Evolutionary conservation across 2,113 vertebrate genomes (phyloP).

Genomic region (Lipotes vexillifer): DNA sequence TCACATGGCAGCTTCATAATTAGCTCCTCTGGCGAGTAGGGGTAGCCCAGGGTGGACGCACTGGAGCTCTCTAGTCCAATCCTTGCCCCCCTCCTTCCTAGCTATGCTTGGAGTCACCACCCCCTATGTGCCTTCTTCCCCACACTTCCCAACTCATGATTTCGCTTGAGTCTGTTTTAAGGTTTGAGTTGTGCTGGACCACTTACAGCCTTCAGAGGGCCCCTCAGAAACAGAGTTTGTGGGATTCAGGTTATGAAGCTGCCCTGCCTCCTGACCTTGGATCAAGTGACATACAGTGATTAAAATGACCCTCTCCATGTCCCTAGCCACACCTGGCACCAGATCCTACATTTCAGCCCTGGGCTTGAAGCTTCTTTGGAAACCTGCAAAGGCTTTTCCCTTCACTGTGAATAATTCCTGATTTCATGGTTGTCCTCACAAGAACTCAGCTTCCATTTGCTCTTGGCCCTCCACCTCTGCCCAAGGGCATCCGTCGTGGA

Average conservation of each 20-base stretch:
- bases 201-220: background rate
- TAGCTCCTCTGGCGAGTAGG: background rate
- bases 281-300: background rate
- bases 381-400: background rate
- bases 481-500: background rate
- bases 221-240: background rate
- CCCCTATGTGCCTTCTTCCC: no score
- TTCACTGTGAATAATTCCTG: background rate
- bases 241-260: background rate
- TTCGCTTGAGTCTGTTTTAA: background rate
- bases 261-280: background rate
- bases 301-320: background rate
- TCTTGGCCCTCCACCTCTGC: background rate
- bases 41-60: background rate
- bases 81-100: background rate
- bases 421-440: conserved; percentile 1
- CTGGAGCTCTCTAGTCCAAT: background rate
- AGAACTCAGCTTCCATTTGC: conserved; percentile 25
- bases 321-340: background rate
- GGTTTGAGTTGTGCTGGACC: background rate
- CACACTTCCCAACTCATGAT: background rate
- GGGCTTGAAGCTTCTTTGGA: background rate
- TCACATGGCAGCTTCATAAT: background rate
- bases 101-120: background rate
- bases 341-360: background rate